Percentiles rank a stretch among this genome's conserved stretches.
Conservation (phyloP, 2,888 invertebrate genomes). For the Lithophane ornitopus region DNA sequence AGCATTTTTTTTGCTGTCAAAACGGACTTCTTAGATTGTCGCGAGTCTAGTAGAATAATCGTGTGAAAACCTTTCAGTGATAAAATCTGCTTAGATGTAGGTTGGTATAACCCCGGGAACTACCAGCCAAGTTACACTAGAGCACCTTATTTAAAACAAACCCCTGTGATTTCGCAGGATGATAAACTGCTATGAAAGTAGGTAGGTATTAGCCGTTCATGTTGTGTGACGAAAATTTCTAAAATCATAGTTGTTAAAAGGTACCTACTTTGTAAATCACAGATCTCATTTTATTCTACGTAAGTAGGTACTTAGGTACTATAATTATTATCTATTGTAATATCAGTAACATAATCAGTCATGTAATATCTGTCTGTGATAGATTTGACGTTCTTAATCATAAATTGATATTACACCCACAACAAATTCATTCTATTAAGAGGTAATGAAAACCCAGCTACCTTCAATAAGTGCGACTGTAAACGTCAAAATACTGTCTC, state of each 20-base stretch:
- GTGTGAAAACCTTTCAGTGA: background rate
- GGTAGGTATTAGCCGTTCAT: too few relatives aligned
- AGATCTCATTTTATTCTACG: background rate
- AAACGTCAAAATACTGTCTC: background rate
- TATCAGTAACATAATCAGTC: conserved; percentile 1
- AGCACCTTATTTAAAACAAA: background rate
- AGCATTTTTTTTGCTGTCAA: too few relatives aligned
- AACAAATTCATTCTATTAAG: background rate
- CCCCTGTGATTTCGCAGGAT: background rate
- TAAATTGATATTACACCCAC: background rate
- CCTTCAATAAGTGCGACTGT: background rate
- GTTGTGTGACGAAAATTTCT: background rate
- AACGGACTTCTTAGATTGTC: too few relatives aligned
- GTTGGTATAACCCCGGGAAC: background rate
- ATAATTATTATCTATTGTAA: conserved; percentile 3
- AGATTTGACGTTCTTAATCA: background rate
- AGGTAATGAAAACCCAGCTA: background rate
- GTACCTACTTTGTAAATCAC: background rate
- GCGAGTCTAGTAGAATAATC: too few relatives aligned
- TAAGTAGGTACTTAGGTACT: background rate
- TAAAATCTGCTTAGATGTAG: background rate
- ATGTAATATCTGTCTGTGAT: background rate
- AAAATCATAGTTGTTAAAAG: background rate
- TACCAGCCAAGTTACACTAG: background rate
- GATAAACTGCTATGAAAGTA: background rate